A percentile compares a stretch with the other conserved stretches of the same genome.
Conservation (phyloP, 2,797 vertebrate species). For the Platyrinchus mystaceus region DNA sequence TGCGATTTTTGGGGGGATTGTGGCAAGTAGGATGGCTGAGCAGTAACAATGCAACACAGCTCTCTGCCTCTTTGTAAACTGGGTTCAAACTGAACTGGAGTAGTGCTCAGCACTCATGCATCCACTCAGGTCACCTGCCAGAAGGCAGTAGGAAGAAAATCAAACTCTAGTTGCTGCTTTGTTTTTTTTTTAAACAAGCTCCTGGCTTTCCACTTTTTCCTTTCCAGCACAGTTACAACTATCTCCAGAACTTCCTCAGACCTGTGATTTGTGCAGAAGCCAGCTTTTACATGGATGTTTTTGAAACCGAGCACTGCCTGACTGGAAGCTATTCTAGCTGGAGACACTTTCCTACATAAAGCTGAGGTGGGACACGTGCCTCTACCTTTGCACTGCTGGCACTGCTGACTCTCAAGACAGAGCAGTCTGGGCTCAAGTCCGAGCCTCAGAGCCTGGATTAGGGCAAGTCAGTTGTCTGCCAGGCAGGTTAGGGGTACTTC, state of each 20-base stretch:
- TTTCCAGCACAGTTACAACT: not conserved
- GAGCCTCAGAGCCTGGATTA: not conserved
- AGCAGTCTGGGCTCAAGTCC: not conserved
- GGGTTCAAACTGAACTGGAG: not conserved
- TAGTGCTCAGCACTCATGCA: not conserved
- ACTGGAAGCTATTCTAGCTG: not conserved
- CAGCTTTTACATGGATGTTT: not conserved
- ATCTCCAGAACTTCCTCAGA: slow-evolving; percentile 28
- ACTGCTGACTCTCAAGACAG: not conserved
- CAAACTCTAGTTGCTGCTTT: not conserved
- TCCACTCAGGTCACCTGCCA: not conserved
- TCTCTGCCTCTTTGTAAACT: not conserved
- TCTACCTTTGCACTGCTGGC: not conserved
- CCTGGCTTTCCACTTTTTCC: not conserved
- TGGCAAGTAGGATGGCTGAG: not conserved
- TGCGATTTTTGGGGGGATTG: rapidly evolving
- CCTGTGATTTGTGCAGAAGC: not conserved
- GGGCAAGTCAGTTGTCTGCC: not conserved
- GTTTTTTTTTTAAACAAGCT: not conserved
- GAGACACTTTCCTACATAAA: not conserved
- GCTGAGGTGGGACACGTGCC: rapidly evolving
- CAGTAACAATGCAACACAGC: not conserved
- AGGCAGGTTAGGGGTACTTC: not conserved
- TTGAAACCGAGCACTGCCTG: rapidly evolving
- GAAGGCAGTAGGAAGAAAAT: not conserved